These are phyloP conservation scores for Eulemur rufifrons DNA, from an alignment of 2,113 vertebrate genomes.

Conservation along the genomic window DNA sequence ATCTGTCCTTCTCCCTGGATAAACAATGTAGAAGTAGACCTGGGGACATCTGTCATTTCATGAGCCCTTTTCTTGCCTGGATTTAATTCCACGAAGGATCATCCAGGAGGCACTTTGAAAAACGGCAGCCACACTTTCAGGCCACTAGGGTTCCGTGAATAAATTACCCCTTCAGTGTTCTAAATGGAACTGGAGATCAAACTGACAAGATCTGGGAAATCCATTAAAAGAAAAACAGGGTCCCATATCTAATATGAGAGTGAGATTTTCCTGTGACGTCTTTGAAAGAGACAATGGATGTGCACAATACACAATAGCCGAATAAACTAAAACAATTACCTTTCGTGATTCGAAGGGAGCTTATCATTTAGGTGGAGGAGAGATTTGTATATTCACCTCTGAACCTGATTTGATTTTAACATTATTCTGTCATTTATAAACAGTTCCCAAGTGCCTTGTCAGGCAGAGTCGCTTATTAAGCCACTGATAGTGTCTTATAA, in stretches of 20 bases:
- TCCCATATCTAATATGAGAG: neutral
- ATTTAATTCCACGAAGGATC: neutral
- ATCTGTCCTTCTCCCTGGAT: neutral
- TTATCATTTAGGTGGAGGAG: neutral
- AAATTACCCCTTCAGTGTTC: neutral
- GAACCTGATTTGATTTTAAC: slow-evolving; percentile 62
- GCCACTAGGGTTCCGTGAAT: neutral
- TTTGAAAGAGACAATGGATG: slow-evolving; percentile 18
- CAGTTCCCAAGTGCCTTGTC: slow-evolving; percentile 59
- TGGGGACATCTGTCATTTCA: neutral
- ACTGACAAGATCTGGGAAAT: neutral
- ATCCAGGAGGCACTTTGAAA: neutral
- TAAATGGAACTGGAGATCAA: neutral
- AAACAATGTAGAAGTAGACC: neutral
- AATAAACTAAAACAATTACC: neutral
- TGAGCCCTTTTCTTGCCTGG: neutral
- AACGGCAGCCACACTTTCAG: neutral
- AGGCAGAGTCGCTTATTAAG: slow-evolving; percentile 53
- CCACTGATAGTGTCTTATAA: slow-evolving; percentile 43
- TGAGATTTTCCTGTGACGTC: neutral
- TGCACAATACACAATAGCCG: neutral
- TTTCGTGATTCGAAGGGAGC: neutral
- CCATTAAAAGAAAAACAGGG: neutral
- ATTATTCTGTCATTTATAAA: slow-evolving; percentile 47
- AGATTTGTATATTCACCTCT: slow-evolving; percentile 43